These are phyloP conservation scores for Diarsia brunnea DNA, from an alignment of 2,888 invertebrate genomes.

Conservation along the genomic window DNA sequence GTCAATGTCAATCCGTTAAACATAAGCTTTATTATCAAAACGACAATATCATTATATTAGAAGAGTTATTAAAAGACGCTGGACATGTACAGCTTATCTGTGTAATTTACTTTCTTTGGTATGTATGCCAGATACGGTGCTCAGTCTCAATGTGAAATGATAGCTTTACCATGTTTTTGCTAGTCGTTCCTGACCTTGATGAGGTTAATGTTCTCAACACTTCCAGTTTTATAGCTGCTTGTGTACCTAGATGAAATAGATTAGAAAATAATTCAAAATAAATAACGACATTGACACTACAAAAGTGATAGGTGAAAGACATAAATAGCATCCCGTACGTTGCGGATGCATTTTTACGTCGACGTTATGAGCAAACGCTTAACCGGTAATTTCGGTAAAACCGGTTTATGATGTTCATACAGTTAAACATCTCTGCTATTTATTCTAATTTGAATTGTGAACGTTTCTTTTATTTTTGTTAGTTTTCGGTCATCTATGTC, in stretches of 20 bases:
- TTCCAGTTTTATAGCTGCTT: not conserved
- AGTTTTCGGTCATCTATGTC: not conserved
- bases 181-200: conserved; percentile 58
- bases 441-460: conserved; percentile 7
- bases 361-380: conserved; percentile 16
- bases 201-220: conserved; percentile 35
- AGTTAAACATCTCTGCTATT: conserved; percentile 15
- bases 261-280: conserved; percentile 1
- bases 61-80: conserved; percentile 2
- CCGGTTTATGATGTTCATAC: conserved; percentile 47
- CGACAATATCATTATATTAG: not conserved
- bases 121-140: conserved; percentile 57
- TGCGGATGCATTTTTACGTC: conserved; percentile 35
- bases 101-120: conserved; percentile 56
- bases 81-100: conserved; percentile 1
- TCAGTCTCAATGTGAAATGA: conserved; percentile 32
- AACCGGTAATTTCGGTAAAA: conserved; percentile 58
- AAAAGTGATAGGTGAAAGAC: conserved; percentile 27
- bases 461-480: not conserved
- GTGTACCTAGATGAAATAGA: not conserved
- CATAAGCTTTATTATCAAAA: not conserved
- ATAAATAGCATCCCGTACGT: conserved; percentile 24
- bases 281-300: conserved; percentile 21
- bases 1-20: conserved; percentile 8
- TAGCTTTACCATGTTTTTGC: conserved; percentile 43